Conservation (phyloP, 2,113 vertebrate species). For the Eptesicus fuscus region DNA sequence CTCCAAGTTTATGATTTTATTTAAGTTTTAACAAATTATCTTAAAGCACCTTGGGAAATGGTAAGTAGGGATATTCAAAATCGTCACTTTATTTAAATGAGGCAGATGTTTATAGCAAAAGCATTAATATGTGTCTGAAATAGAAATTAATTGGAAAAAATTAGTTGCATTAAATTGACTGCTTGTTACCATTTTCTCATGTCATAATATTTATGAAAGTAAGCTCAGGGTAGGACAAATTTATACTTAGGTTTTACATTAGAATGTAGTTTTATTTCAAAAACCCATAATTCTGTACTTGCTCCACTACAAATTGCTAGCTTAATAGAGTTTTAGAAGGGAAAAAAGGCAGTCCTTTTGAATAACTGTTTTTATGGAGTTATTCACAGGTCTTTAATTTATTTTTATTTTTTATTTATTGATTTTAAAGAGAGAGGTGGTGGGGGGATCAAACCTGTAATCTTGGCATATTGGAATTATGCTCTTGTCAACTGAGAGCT, state of each 20-base stretch:
- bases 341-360: neutral
- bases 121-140: slow-evolving; percentile 33
- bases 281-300: neutral
- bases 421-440: neutral
- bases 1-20: slow-evolving; percentile 37
- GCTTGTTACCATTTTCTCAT: slow-evolving; percentile 35
- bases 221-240: neutral
- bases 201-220: slow-evolving; percentile 62
- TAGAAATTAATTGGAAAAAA: slow-evolving; percentile 65
- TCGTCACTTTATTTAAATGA: slow-evolving; percentile 53
- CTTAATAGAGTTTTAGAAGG: neutral
- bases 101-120: slow-evolving; percentile 51
- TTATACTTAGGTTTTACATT: slow-evolving; percentile 19
- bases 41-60: slow-evolving; percentile 2
- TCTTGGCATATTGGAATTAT: neutral
- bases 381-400: neutral
- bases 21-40: slow-evolving; percentile 39
- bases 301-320: neutral
- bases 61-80: slow-evolving; percentile 45
- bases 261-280: slow-evolving; percentile 23
- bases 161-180: slow-evolving; percentile 38
- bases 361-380: slow-evolving; percentile 1
- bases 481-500: neutral
- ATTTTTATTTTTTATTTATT: neutral
- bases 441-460: neutral